phyloP scores from a whole-genome alignment of 1,140 invertebrate genomes.

The Drosophila quadrilineata region DNA sequence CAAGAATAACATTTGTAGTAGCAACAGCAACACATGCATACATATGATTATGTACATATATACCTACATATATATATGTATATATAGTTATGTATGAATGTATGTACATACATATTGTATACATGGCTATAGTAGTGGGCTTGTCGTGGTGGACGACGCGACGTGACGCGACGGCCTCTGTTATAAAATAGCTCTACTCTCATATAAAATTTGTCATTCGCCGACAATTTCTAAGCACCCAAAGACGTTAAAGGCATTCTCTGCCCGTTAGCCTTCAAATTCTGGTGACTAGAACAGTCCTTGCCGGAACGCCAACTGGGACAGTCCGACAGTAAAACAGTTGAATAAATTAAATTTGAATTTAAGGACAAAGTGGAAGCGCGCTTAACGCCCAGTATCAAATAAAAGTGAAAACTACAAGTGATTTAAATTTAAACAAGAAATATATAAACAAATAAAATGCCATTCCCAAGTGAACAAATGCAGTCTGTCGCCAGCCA shows the following conservation, averaged over 20 bases:
- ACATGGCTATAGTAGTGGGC: conserved; percentile 31
- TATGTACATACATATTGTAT: neutral
- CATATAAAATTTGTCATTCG: conserved; percentile 54
- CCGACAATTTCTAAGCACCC: conserved; percentile 62
- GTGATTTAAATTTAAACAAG: conserved; percentile 4
- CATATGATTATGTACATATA: neutral
- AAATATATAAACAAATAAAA: conserved; percentile 36
- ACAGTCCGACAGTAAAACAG: neutral
- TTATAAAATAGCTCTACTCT: conserved; percentile 51
- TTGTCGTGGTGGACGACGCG: conserved; percentile 17
- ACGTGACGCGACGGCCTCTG: conserved; percentile 22
- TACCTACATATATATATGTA: neutral
- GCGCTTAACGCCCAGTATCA: neutral
- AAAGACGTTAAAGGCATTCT: conserved; percentile 56
- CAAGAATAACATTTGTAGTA: neutral
- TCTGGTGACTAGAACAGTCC: conserved; percentile 25
- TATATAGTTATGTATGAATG: neutral
- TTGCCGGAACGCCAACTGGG: conserved; percentile 21
- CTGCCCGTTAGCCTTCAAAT: neutral
- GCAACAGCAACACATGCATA: neutral
- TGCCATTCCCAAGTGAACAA: conserved; percentile 71
- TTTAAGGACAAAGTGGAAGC: conserved; percentile 29
- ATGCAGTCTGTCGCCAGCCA: conserved; percentile 82
- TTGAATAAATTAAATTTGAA: neutral
- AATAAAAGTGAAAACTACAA: conserved; percentile 4